Evolutionary conservation across 2,888 invertebrate genomes (phyloP).

Genomic region (Baccha elongata): DNA sequence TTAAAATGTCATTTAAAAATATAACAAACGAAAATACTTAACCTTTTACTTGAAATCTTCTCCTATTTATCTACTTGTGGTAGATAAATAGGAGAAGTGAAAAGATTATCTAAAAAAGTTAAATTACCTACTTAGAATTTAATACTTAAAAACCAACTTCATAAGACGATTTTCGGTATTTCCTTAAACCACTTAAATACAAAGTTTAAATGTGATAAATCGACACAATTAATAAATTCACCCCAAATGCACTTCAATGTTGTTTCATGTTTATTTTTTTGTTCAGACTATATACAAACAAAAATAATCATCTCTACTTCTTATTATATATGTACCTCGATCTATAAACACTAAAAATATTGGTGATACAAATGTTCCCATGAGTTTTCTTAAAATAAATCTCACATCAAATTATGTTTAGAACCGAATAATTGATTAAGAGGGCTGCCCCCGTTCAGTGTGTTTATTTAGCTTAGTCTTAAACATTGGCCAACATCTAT

Average conservation of each 20-base stretch:
- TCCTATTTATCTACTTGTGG: no score
- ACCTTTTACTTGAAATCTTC: no score
- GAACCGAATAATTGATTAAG: constrained; percentile 26
- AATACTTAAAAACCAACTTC: neutral
- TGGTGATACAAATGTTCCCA: constrained; percentile 52
- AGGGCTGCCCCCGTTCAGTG: neutral
- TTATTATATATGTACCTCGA: constrained; percentile 9
- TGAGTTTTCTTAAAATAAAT: constrained; percentile 45
- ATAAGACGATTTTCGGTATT: neutral
- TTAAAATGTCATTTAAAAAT: no score
- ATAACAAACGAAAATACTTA: no score
- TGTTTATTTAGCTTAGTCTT: constrained; percentile 50
- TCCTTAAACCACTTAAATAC: neutral
- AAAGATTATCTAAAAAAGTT: no score
- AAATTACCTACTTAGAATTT: no score
- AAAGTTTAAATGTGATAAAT: constrained; percentile 61
- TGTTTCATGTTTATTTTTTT: constrained; percentile 55
- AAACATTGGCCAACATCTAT: constrained; percentile 30
- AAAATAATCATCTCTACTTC: constrained; percentile 39
- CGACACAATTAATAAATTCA: constrained; percentile 63
- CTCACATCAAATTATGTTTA: constrained; percentile 44
- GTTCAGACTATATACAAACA: constrained; percentile 64
- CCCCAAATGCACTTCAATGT: constrained; percentile 50
- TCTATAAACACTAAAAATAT: constrained; percentile 49
- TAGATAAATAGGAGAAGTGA: no score